Evolutionary conservation across 2,888 invertebrate species (phyloP), one percentile per base, ranked within the genome.

Genomic region (Andrena minutula): DNA sequence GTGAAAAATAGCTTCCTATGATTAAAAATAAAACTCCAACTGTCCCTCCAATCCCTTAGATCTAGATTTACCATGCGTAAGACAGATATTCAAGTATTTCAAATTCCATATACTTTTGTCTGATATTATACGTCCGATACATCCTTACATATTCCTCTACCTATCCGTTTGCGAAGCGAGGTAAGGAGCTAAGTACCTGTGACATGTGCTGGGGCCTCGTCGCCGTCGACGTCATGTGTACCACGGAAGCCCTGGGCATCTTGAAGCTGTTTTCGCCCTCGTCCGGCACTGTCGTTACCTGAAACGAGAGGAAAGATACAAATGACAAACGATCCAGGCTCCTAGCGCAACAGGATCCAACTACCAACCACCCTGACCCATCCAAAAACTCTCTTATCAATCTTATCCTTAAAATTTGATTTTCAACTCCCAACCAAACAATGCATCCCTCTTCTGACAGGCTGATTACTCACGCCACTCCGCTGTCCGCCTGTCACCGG

Each of bases 271-370:
- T 90, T 84, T 92, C 90, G 85, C 89, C 90, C 88, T 93, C 92
- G 91, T 93, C 91, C 87, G 93, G 92, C 91, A 93, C 91, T 64
- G 93, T 92, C 79, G 93, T 94, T 88, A 94, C 92, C 93, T 94
- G 91, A 63, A 92, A 92, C 77, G 79, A 78, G 61, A 79, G 60
- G 32, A 76, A 61, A 47, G 2, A 61, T 26, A 60, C 2, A 10
- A n/a, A 56, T 23, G 7, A 65, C 32, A 12, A 26, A 12, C n/a
- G 2, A 2, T 12, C 3, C 26, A 12, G 7, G 23, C 35, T 49
- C 28, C 28, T 6, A 5, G 5, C 7, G 20, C 20, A 23, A 35
- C 51, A 35, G 35, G 28, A 30, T 73, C 51, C 12, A 8, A 47
- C 23, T 12, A n/a, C 1, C 32, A 26, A 10, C 30, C 32, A 5